A percentile compares a stretch with the other conserved stretches of the same genome.
phyloP scores from a whole-genome alignment of 2,113 vertebrate species.

The Puntigrus tetrazona region DNA sequence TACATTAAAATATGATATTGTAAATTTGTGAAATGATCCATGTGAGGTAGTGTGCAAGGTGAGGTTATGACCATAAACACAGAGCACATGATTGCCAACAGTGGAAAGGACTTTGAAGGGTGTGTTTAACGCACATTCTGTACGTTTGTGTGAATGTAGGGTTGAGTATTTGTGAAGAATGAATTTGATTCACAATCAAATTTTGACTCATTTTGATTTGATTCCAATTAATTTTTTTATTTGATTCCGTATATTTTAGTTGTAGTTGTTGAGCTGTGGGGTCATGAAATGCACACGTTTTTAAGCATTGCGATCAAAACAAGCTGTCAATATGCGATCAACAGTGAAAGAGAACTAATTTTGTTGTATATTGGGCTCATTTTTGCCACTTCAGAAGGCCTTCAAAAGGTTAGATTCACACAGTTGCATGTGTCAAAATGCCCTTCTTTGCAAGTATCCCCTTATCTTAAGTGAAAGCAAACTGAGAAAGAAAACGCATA shows the following conservation, averaged over 20 bases:
- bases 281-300: no score
- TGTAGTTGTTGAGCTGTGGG: not conserved
- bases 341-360: no score
- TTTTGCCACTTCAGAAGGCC: no score
- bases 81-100: not conserved
- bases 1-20: conserved; percentile 61
- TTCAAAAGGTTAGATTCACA: no score
- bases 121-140: no score
- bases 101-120: not conserved
- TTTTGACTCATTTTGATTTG: not conserved
- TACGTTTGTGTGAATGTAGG: not conserved
- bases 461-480: no score
- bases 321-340: no score
- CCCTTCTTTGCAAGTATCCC: no score
- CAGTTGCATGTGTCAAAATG: no score
- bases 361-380: no score
- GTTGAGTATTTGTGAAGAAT: not conserved
- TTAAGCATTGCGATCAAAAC: no score
- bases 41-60: conserved; percentile 64
- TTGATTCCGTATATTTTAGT: not conserved
- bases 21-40: conserved; percentile 58
- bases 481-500: no score
- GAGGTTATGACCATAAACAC: conserved; percentile 71
- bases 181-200: not conserved
- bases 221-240: not conserved